phyloP scores from a whole-genome alignment of 1,140 invertebrate genomes.

The Drosophila sucinea region DNA sequence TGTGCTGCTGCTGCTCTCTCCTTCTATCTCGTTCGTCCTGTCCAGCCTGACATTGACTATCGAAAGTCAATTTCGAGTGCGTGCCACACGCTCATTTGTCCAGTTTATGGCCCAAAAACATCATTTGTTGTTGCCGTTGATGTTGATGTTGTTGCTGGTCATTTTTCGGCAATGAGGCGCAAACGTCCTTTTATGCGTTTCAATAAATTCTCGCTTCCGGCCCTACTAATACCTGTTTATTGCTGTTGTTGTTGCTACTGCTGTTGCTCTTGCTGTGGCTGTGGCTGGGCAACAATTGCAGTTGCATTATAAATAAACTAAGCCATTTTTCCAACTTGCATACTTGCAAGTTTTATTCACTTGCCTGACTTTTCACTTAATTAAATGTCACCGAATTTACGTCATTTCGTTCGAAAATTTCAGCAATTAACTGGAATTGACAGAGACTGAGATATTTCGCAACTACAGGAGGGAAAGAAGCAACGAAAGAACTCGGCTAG shows the following conservation, averaged over 20 bases:
- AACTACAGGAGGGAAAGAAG: too few relatives aligned
- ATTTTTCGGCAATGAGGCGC: constrained; percentile 62
- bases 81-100: constrained; percentile 80
- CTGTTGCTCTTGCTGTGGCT: constrained; percentile 39
- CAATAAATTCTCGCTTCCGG: constrained; percentile 78
- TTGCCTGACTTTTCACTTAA: constrained; percentile 33
- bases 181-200: constrained; percentile 73
- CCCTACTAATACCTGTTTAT: constrained; percentile 76
- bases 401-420: neutral
- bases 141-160: constrained; percentile 8
- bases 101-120: constrained; percentile 70
- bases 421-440: neutral
- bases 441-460: neutral
- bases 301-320: constrained; percentile 44
- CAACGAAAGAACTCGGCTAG: too few relatives aligned
- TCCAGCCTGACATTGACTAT: constrained; percentile 61
- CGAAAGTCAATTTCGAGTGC: constrained; percentile 79
- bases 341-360: constrained; percentile 50
- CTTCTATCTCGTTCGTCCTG: neutral
- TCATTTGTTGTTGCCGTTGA: constrained; percentile 51
- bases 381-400: constrained; percentile 7
- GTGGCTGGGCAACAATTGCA: constrained; percentile 14
- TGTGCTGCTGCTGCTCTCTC: constrained; percentile 15
- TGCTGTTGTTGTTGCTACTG: constrained; percentile 44
- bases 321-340: neutral